Percentiles rank a stretch among this genome's conserved stretches.
Conservation (phyloP, 2,113 vertebrate species). For the Rostratula benghalensis region DNA sequence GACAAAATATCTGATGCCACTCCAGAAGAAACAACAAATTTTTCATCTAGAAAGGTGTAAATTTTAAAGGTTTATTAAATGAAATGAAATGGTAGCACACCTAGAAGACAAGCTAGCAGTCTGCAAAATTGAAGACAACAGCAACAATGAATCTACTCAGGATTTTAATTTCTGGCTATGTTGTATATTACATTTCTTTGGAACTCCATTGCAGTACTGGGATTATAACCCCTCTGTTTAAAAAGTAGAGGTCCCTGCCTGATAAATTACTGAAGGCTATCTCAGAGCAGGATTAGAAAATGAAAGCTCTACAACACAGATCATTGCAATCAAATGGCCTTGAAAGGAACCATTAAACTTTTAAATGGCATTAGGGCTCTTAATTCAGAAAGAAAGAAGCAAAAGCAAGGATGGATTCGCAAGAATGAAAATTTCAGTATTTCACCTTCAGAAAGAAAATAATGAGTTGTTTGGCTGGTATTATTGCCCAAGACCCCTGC, state of each 20-base stretch:
- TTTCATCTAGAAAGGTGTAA: not conserved
- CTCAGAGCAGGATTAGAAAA: not conserved
- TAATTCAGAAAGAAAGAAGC: not conserved
- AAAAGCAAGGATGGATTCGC: not conserved
- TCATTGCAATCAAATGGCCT: not conserved
- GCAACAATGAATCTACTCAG: not conserved
- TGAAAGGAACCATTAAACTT: not conserved
- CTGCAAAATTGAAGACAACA: not conserved
- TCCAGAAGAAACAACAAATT: not conserved
- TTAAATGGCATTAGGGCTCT: not conserved
- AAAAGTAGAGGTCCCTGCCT: not conserved
- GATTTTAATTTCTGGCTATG: not conserved
- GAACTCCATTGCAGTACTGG: not conserved
- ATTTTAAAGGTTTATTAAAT: not conserved
- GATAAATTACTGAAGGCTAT: not conserved
- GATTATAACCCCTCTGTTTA: not conserved
- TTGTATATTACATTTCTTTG: not conserved
- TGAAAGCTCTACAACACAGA: not conserved
- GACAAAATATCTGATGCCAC: not conserved
- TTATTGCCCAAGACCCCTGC: not conserved
- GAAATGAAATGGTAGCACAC: not conserved
- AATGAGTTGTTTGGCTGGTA: not conserved
- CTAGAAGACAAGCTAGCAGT: not conserved
- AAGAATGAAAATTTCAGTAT: not conserved
- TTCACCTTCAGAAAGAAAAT: constrained; percentile 2